Evolutionary conservation across 2,113 vertebrate species (phyloP).

Genomic region (Ophiodon elongatus): DNA sequence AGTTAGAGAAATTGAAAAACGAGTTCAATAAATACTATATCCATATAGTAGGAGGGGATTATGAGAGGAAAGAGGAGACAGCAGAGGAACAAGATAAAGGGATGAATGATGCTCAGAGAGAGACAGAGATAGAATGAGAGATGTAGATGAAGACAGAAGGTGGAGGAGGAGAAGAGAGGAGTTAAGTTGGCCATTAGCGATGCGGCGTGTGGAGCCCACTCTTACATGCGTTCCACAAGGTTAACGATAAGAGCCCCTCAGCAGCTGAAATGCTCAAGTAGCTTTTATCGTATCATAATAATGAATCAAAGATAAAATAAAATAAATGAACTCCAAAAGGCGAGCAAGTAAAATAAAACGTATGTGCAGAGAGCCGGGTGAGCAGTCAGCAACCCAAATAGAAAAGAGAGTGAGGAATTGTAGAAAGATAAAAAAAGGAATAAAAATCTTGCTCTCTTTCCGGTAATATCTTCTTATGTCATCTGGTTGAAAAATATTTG

Average conservation of each 20-base stretch:
- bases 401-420: slow-evolving; percentile 32
- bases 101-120: slow-evolving; percentile 36
- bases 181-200: slow-evolving; percentile 83
- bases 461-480: slow-evolving; percentile 83
- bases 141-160: slow-evolving; percentile 75
- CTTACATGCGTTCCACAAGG: slow-evolving; percentile 85
- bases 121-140: slow-evolving; percentile 57
- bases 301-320: slow-evolving; percentile 90
- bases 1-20: not conserved
- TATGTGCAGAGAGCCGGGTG: slow-evolving; percentile 67
- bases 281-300: slow-evolving; percentile 91
- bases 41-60: slow-evolving; percentile 15
- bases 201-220: slow-evolving; percentile 81
- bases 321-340: slow-evolving; percentile 88
- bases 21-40: slow-evolving; percentile 4
- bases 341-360: slow-evolving; percentile 83
- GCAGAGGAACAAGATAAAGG: slow-evolving; percentile 29
- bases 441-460: slow-evolving; percentile 64
- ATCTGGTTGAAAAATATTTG: slow-evolving; percentile 87
- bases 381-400: slow-evolving; percentile 65
- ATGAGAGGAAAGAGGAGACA: slow-evolving; percentile 11
- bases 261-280: slow-evolving; percentile 88
- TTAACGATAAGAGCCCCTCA: slow-evolving; percentile 87
- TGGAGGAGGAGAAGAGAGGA: slow-evolving; percentile 77
- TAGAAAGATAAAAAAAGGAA: slow-evolving; percentile 47